Evolutionary conservation across 2,113 vertebrate species (phyloP).

Genomic region (Prionailurus bengalensis): DNA sequence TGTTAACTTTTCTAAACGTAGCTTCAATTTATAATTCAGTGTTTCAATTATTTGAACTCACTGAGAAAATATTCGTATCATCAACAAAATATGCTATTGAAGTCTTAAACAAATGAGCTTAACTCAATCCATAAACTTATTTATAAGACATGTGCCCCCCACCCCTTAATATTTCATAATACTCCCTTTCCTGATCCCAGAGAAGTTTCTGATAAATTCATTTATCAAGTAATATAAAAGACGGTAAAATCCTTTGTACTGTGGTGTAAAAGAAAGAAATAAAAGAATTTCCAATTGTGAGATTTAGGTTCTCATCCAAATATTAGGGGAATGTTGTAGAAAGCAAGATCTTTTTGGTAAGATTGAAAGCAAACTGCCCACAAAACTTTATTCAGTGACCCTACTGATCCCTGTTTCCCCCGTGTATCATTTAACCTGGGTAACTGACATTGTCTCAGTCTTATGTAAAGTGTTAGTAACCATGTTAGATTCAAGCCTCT

Average conservation of each 20-base stretch:
- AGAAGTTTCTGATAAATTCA: neutral
- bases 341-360: neutral
- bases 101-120: conserved; percentile 7
- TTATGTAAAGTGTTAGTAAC: neutral
- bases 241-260: neutral
- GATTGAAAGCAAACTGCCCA: neutral
- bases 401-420: neutral
- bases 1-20: conserved; percentile 60
- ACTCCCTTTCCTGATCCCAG: neutral
- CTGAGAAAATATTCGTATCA: conserved; percentile 48
- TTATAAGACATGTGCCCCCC: neutral
- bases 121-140: neutral
- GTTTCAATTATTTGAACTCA: conserved; percentile 63
- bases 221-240: neutral
- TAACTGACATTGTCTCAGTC: neutral
- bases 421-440: neutral
- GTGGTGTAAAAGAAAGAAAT: conserved; percentile 21
- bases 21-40: neutral
- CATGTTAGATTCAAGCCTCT: neutral
- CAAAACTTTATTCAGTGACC: neutral
- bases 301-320: neutral
- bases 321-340: neutral
- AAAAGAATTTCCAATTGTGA: neutral
- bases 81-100: conserved; percentile 76
- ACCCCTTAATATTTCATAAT: neutral